phyloP scores from a whole-genome alignment of 2,888 invertebrate species.

The Carcina quercana region DNA sequence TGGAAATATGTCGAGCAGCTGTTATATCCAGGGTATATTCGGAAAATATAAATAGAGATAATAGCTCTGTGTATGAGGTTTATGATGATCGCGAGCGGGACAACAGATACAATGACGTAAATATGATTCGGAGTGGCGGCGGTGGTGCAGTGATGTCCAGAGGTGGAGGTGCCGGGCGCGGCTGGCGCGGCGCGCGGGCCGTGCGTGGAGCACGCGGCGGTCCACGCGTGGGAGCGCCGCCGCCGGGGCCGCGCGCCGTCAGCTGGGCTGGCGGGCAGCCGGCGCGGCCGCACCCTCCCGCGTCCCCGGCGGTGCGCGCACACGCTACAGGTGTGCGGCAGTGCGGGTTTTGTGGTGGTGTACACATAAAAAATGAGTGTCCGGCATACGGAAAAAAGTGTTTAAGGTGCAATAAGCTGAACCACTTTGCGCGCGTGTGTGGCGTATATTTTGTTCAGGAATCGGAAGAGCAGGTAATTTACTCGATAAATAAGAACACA shows the following conservation, averaged over 20 bases:
- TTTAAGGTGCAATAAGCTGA: constrained; percentile 4
- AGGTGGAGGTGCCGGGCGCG: neutral
- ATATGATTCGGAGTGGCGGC: too few species aligned
- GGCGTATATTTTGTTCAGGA: constrained; percentile 1
- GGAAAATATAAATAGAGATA: constrained; percentile 6
- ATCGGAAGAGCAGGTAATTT: constrained; percentile 2
- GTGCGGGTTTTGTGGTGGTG: constrained; percentile 5
- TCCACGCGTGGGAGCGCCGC: neutral
- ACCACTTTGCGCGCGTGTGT: constrained; percentile 9
- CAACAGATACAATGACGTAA: too few species aligned
- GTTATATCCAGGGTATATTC: constrained; percentile 4
- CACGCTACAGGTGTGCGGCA: neutral
- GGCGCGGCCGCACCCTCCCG: neutral
- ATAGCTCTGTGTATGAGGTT: neutral
- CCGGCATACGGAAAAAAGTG: constrained; percentile 9
- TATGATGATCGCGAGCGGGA: too few species aligned
- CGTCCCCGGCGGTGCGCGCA: neutral
- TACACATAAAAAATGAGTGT: constrained; percentile 5
- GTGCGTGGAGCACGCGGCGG: neutral
- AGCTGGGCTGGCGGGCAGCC: neutral
- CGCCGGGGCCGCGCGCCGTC: neutral
- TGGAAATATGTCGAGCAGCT: constrained; percentile 8
- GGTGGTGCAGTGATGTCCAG: neutral
- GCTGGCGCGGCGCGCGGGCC: neutral
- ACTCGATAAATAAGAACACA: neutral